Base-by-base conservation (phyloP, 2,113 vertebrate genomes). In the Ophiodon elongatus region DNA sequence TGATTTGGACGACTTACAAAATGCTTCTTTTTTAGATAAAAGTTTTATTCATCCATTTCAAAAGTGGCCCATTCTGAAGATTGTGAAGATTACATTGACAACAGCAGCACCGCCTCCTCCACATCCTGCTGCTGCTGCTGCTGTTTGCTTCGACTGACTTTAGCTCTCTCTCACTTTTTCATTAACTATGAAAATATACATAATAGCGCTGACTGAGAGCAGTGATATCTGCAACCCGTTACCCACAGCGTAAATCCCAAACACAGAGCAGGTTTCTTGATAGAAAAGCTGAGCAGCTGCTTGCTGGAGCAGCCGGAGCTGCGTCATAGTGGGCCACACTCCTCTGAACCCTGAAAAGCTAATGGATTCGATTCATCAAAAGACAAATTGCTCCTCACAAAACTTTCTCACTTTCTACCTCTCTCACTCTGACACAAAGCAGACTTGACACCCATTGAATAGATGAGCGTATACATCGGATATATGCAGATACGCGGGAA, bases 311-410 rank as follows among this genome's bases (percentile, higher is more conserved):
- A 85, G 82, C 59, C 77, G 59, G 65, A 54, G 72, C 80, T 50
- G 74, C 69, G 80, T 78, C 80, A 79, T 86, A 87, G 90, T 83
- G 71, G 85, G 72, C 82, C 85, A 85, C 89, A 85, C 77, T 84
- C 72, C 77, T 84, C 80, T 82, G 77, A 87, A 74, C 72, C 73
- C 73, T 82, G 87, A 89, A 87, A 93, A 87, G 82, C 73, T 89
- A 89, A 91, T 86, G 64, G 66, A 90, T 90, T 89, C 72, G 68
- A 91, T 89, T 88, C 50, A 10, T 65, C 76, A 64, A 60, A 85
- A 88, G 75, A 90, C 69, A 88, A 91, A 91, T 79, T 59, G 52
- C 59, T 72, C 80, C 52, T 59, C 50, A 8, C 47, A 77, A 82
- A 88, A 89, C 73, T 47, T 78, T 66, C 19, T 79, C 6, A 23